These are phyloP conservation scores for Apodemus sylvaticus DNA, from an alignment of 2,113 vertebrate species.

Conservation along the genomic window DNA sequence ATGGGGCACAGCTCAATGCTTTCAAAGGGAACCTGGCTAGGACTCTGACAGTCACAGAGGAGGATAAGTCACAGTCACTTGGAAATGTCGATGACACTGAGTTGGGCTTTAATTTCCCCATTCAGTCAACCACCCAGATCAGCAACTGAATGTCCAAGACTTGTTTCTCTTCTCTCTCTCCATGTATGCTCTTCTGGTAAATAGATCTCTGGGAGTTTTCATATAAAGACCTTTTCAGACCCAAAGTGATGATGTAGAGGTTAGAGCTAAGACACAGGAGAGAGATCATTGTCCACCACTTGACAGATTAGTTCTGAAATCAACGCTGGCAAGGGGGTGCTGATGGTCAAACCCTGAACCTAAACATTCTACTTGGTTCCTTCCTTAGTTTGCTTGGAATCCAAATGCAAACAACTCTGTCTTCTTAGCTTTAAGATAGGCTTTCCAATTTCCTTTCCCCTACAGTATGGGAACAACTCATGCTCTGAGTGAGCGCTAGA, in stretches of 20 bases:
- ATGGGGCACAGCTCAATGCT: neutral
- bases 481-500: neutral
- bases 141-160: neutral
- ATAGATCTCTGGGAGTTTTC: neutral
- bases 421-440: neutral
- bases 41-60: neutral
- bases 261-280: neutral
- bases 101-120: neutral
- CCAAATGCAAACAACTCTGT: neutral
- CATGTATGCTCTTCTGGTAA: neutral
- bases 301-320: conserved; percentile 14
- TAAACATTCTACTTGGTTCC: neutral
- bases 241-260: neutral
- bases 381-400: neutral
- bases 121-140: neutral
- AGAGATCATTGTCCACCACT: neutral
- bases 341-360: neutral
- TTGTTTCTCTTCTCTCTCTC: neutral
- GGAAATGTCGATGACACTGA: neutral
- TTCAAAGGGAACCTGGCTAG: neutral
- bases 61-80: neutral
- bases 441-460: neutral
- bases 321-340: neutral
- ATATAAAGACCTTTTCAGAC: neutral
- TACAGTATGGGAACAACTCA: neutral